Conservation (phyloP, 2,113 vertebrate species). For the Nyctibius bracteatus region DNA sequence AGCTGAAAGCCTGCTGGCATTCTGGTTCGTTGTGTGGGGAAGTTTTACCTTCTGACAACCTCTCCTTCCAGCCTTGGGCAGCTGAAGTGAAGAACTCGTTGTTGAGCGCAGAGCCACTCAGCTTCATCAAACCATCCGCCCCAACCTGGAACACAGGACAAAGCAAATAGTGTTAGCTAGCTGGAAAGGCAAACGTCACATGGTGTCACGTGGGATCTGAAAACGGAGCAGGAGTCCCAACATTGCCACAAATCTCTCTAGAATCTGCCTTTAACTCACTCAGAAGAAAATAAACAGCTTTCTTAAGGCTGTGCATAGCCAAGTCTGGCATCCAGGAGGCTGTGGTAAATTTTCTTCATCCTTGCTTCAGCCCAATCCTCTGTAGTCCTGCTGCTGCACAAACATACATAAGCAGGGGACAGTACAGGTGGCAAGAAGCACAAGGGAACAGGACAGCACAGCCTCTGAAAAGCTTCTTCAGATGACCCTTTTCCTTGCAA, state of each 20-base stretch:
- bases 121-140: slow-evolving; percentile 87
- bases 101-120: slow-evolving; percentile 92
- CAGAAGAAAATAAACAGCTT: not conserved
- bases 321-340: not conserved
- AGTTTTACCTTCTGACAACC: slow-evolving; percentile 88
- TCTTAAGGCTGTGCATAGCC: not conserved
- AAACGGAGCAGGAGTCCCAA: not conserved
- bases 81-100: slow-evolving; percentile 99
- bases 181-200: not conserved
- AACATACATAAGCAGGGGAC: accelerated
- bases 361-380: not conserved
- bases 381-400: not conserved
- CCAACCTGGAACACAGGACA: slow-evolving; percentile 76
- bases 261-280: not conserved
- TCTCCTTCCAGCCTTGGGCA: slow-evolving; percentile 96
- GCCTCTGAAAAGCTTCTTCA: not conserved
- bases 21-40: accelerated
- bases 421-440: not conserved
- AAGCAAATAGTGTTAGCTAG: not conserved
- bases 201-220: not conserved
- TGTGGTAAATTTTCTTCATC: not conserved
- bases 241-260: not conserved
- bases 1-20: accelerated
- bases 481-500: not conserved
- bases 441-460: not conserved